Conservation (phyloP, 2,113 vertebrate species). For the Oryzias curvinotus region DNA sequence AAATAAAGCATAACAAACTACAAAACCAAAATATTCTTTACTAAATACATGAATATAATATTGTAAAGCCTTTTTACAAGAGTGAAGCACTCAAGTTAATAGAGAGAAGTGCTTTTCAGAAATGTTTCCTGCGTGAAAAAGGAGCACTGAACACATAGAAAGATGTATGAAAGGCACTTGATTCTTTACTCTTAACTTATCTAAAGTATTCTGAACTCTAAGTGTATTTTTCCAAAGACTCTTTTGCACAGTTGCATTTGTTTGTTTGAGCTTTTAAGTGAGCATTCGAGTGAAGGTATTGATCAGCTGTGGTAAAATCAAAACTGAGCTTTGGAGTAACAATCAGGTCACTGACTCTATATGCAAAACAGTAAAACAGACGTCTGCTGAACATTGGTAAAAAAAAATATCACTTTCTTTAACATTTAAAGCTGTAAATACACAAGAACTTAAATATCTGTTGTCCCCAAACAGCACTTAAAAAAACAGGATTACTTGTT, state of each 20-base stretch:
- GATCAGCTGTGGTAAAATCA: constrained; percentile 59
- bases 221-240: background rate
- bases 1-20: background rate
- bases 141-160: constrained; percentile 36
- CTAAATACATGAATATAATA: constrained; percentile 20
- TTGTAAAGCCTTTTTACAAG: constrained; percentile 27
- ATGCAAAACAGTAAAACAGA: too few species aligned
- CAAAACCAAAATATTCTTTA: background rate
- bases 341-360: background rate
- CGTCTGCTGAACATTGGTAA: too few species aligned
- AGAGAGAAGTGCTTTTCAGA: constrained; percentile 47
- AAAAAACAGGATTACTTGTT: too few species aligned
- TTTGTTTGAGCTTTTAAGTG: constrained; percentile 3
- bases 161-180: constrained; percentile 43
- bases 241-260: constrained; percentile 2
- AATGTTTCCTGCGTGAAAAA: constrained; percentile 36
- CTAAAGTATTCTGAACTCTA: constrained; percentile 47
- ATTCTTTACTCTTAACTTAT: constrained; percentile 36
- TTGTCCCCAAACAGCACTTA: too few species aligned
- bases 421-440: too few species aligned
- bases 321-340: constrained; percentile 50
- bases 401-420: too few species aligned
- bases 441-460: too few species aligned
- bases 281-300: constrained; percentile 35
- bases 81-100: constrained; percentile 36